phyloP scores from a whole-genome alignment of 2,113 vertebrate genomes.

The Periophthalmodon schlosseri region DNA sequence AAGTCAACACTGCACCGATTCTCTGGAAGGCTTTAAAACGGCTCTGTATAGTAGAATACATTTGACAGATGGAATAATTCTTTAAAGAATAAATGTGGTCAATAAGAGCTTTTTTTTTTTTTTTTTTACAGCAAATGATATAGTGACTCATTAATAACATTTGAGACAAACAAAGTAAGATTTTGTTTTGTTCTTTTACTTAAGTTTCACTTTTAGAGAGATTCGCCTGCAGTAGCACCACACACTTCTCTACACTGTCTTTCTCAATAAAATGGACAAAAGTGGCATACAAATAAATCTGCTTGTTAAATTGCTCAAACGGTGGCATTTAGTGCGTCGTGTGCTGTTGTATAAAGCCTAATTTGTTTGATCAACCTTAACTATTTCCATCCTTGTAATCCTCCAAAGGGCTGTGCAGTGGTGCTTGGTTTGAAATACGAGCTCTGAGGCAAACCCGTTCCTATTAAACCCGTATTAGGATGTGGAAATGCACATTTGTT shows the following conservation, averaged over 20 bases:
- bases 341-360: slow-evolving; percentile 1
- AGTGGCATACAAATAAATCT: not conserved
- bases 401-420: not conserved
- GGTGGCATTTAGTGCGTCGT: not conserved
- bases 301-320: slow-evolving; percentile 2
- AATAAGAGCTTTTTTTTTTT: no score
- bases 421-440: slow-evolving; percentile 6
- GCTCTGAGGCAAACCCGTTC: not conserved
- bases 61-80: no score
- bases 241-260: not conserved
- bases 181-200: not conserved
- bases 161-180: no score
- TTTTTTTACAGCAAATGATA: no score
- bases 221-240: not conserved
- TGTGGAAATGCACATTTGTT: slow-evolving; percentile 3
- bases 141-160: no score
- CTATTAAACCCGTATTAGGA: slow-evolving; percentile 6
- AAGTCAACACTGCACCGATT: no score
- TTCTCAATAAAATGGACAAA: not conserved
- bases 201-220: not conserved
- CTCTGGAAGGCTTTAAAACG: no score
- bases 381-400: slow-evolving; percentile 13
- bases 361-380: slow-evolving; percentile 14
- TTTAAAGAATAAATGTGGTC: no score
- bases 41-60: no score